Base-by-base conservation (phyloP, 2,888 invertebrate species). In the Keiferia lycopersicella region DNA sequence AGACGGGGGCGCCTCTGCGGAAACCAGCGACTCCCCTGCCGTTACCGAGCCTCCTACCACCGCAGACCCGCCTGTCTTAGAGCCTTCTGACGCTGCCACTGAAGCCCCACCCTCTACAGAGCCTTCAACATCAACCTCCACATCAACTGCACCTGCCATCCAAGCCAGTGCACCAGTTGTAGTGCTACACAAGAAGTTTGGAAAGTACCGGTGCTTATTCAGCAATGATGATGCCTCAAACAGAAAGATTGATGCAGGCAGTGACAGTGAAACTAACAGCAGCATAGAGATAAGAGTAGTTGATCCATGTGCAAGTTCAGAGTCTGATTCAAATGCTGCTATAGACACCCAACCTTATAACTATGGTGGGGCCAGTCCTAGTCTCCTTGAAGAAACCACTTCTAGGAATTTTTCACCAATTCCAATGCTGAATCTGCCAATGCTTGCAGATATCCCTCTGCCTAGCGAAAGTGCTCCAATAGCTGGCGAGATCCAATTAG, bases 101-200 rank as follows among this genome's bases (percentile, higher is more conserved):
- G 70, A 73, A 53, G 71, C 69, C 56, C 62, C 73, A 45, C 58
- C 70, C 10, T 60, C 68, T 14, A 39, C 45, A 45, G 45, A 45
- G n/a, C 45, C 26, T 53, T 14, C 51, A 20, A 53, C 51, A 12
- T 26, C 70, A 50, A 73, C 75, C 7, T 70, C 73, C 63, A 68
- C 75, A 61, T 70, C 81, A 60, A 75, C 73, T 63, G 50, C 68
- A 41, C 65, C 73, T 18, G 66, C 70, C 41, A 69, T 70, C 20
- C 86, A 84, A 68, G 73, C 81, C 61, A 75, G 73, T 65, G 76
- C 82, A 58, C 86, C 86, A 67, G 69, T 82, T 59, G 83, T 90
- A 71, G 87, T 85, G 63, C 73, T 87, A 64, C 93, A 93, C 75
- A 93, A 93, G 72, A 93, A 93, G 73, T 93, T 93, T 74, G 93